Conservation (phyloP, 2,797 vertebrate species). For the Neopelma chrysocephalum region DNA sequence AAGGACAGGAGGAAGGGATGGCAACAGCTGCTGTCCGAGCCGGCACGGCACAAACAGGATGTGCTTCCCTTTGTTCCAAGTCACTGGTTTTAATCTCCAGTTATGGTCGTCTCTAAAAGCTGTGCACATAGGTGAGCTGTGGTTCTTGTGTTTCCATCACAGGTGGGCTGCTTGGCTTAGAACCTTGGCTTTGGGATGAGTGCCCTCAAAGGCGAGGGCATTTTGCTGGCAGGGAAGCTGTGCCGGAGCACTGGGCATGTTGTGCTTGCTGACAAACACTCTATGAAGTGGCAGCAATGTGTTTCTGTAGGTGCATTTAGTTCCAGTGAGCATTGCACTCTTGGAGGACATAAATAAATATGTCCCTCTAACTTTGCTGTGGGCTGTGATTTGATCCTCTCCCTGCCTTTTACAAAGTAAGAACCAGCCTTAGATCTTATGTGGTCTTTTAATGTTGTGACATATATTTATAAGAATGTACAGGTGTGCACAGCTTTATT, state of each 20-base stretch:
- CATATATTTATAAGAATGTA: neutral
- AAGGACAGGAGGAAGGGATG: neutral
- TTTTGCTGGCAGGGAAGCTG: neutral
- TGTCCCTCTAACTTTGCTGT: neutral
- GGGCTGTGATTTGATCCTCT: neutral
- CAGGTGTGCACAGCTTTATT: neutral
- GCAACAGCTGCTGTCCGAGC: fast-evolving
- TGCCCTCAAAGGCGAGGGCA: fast-evolving
- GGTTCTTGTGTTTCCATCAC: fast-evolving
- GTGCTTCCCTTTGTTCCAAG: neutral
- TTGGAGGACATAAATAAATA: neutral
- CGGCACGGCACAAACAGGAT: fast-evolving
- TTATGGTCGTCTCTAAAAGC: neutral
- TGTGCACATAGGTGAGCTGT: fast-evolving
- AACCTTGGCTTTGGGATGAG: neutral
- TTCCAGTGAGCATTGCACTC: fast-evolving
- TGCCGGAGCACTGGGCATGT: neutral
- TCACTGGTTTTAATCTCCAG: neutral
- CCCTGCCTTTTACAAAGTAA: neutral
- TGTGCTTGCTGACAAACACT: neutral
- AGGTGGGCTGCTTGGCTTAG: fast-evolving
- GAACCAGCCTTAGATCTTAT: neutral
- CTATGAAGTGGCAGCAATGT: fast-evolving
- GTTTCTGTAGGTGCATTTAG: neutral
- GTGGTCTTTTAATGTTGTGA: neutral